Percentiles rank a stretch among this genome's conserved stretches.
Evolutionary conservation across 2,888 invertebrate genomes (phyloP).

Genomic region (Aporophyla nigra): DNA sequence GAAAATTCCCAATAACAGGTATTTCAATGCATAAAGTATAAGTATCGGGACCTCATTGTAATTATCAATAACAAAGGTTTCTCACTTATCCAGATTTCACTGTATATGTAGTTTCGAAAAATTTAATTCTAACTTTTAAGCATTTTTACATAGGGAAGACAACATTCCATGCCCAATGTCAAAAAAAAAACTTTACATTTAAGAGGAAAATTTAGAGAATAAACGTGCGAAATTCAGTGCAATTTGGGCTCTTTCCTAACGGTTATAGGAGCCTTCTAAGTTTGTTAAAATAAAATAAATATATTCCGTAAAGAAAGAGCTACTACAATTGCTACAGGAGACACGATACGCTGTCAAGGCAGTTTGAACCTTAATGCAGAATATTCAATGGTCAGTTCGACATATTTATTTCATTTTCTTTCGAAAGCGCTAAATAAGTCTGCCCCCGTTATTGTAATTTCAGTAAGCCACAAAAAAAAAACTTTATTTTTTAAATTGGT

Average conservation of each 20-base stretch:
- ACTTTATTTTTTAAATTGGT: too few species aligned
- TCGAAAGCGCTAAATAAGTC: background rate
- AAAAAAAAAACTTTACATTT: background rate
- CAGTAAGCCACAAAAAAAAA: too few species aligned
- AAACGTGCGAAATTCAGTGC: background rate
- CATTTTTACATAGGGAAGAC: background rate
- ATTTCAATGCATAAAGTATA: too few species aligned
- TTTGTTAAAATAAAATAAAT: background rate
- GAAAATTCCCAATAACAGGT: too few species aligned
- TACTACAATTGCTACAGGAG: constrained; percentile 20
- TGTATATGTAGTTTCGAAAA: background rate
- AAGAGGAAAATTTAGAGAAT: background rate
- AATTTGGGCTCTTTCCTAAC: background rate
- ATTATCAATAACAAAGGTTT: too few species aligned
- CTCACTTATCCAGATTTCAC: too few species aligned
- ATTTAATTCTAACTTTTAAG: background rate
- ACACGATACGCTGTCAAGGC: background rate
- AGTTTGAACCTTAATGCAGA: background rate
- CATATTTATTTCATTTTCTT: background rate
- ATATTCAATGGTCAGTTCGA: background rate
- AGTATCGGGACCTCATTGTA: too few species aligned
- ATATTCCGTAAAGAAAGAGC: background rate
- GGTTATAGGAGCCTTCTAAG: background rate
- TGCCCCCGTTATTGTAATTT: too few species aligned
- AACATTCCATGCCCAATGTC: constrained; percentile 14